These are phyloP conservation scores for Arremon brunneinucha DNA, from an alignment of 2,797 vertebrate species.

Conservation along the genomic window DNA sequence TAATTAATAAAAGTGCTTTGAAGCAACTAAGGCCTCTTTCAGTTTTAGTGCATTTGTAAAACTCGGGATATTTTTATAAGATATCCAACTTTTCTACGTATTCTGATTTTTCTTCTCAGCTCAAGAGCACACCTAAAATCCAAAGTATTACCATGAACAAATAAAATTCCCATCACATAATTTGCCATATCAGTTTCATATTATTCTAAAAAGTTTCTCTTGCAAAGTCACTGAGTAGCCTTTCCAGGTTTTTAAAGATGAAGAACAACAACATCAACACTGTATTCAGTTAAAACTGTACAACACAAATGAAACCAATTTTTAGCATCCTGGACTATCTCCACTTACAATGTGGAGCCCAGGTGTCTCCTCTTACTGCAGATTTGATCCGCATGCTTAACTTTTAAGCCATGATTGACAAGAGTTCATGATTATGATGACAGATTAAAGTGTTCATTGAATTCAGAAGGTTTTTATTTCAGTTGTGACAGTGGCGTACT, in stretches of 20 bases:
- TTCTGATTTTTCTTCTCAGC: neutral
- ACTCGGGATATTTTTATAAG: neutral
- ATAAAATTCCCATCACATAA: neutral
- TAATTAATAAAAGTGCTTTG: neutral
- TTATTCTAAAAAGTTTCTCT: neutral
- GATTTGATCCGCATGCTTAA: slow-evolving; percentile 61
- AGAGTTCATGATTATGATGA: slow-evolving; percentile 67
- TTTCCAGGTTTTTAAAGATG: neutral
- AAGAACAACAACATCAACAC: neutral
- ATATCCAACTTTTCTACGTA: neutral
- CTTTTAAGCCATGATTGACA: slow-evolving; percentile 69
- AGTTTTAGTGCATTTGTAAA: neutral
- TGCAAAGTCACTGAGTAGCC: neutral
- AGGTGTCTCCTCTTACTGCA: slow-evolving; percentile 65
- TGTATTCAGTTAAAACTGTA: neutral
- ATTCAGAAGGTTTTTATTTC: slow-evolving; percentile 71
- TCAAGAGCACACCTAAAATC: neutral
- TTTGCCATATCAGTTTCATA: neutral
- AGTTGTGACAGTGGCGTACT: slow-evolving; percentile 65
- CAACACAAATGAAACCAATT: neutral
- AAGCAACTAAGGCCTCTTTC: neutral
- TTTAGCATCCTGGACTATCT: slow-evolving; percentile 40
- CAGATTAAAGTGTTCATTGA: slow-evolving; percentile 73
- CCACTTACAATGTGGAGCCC: slow-evolving; percentile 40
- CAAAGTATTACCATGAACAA: neutral